Conservation (phyloP, 2,888 invertebrate species). For the Heliconius ismenius region DNA sequence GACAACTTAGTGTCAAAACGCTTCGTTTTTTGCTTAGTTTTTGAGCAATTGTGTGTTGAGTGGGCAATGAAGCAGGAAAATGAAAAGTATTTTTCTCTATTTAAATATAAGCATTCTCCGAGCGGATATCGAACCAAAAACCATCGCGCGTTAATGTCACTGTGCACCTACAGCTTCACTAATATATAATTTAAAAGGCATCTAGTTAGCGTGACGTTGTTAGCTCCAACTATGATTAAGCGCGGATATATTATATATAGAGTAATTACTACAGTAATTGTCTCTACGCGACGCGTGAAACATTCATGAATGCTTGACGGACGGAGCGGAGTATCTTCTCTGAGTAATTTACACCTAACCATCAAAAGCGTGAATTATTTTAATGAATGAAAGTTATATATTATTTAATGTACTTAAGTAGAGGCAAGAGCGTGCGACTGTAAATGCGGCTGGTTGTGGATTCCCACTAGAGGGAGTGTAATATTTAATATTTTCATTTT, state of each 20-base stretch:
- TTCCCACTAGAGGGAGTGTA: not conserved
- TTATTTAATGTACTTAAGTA: not conserved
- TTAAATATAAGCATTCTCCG: not conserved
- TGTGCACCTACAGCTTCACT: not conserved
- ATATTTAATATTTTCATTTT: not conserved
- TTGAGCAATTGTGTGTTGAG: no score
- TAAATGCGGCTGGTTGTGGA: not conserved
- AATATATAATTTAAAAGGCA: conserved; percentile 26
- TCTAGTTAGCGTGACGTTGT: conserved; percentile 7
- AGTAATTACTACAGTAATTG: conserved; percentile 10
- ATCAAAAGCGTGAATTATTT: not conserved
- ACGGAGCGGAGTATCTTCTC: conserved; percentile 15
- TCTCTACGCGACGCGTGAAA: conserved; percentile 20
- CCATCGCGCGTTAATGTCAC: not conserved
- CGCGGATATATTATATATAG: conserved; percentile 14
- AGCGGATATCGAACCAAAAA: not conserved
- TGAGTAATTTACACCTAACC: conserved; percentile 29
- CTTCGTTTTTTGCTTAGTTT: no score
- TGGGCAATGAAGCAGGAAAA: not conserved
- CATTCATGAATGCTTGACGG: conserved; percentile 30
- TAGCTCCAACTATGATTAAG: conserved; percentile 4
- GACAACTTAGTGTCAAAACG: no score
- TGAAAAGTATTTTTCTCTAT: not conserved
- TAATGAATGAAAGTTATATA: not conserved
- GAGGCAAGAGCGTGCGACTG: not conserved